Evolutionary conservation across 2,797 vertebrate species (phyloP).

Genomic region (Sebastes diploproa): DNA sequence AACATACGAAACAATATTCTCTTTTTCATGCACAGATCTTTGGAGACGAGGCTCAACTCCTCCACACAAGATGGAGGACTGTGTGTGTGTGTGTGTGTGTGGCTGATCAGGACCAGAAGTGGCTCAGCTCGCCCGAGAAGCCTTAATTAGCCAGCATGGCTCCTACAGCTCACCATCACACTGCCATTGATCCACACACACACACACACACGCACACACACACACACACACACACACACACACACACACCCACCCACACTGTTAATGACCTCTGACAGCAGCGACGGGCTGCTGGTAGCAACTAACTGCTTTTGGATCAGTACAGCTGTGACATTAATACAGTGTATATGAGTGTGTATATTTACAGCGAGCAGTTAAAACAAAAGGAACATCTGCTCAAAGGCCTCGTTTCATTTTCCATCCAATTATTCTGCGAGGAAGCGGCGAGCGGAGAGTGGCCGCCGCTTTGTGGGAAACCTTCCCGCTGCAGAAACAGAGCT

Average conservation of each 20-base stretch:
- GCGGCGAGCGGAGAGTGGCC: constrained; percentile 28
- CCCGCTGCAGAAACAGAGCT: constrained; percentile 55
- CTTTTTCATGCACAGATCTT: background rate
- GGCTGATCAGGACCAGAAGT: constrained; percentile 15
- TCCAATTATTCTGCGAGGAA: constrained; percentile 68
- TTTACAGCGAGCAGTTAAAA: constrained; percentile 45
- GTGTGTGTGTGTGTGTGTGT: constrained; percentile 1
- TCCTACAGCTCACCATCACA: constrained; percentile 31
- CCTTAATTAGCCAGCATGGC: constrained; percentile 57
- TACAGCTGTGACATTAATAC: constrained; percentile 57
- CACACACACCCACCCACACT: background rate
- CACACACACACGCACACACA: background rate
- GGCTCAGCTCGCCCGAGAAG: constrained; percentile 20
- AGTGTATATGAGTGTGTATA: constrained; percentile 18
- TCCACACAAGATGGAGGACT: no score
- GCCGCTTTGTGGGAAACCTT: constrained; percentile 26
- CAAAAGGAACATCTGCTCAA: constrained; percentile 51
- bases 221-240: background rate
- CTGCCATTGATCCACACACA: constrained; percentile 20
- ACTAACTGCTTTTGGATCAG: constrained; percentile 54
- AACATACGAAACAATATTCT: background rate
- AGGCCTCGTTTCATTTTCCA: constrained; percentile 56
- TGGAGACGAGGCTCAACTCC: background rate
- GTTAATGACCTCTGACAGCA: constrained; percentile 59
- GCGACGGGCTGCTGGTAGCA: constrained; percentile 20